These are phyloP conservation scores for Oryctolagus cuniculus DNA, from an alignment of 2,113 vertebrate genomes.

Conservation along the genomic window DNA sequence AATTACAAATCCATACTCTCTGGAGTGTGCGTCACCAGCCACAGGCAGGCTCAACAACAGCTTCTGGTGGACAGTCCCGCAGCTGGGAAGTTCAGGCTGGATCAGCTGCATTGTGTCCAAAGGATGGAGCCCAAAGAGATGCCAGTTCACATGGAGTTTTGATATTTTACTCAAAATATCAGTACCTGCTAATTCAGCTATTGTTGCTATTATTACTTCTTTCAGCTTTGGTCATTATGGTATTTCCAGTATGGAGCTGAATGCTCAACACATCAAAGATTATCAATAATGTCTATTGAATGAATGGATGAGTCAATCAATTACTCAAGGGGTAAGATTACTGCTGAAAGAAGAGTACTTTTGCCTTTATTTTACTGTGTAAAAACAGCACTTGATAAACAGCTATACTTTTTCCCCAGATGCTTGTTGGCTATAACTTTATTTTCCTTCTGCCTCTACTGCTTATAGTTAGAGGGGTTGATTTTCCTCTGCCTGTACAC, in stretches of 20 bases:
- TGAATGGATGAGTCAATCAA: not conserved
- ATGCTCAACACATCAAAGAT: not conserved
- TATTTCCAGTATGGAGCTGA: slow-evolving; percentile 38
- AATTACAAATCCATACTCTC: not conserved
- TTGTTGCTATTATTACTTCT: not conserved
- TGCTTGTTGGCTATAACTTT: not conserved
- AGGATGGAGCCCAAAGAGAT: not conserved
- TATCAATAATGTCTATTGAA: slow-evolving; percentile 39
- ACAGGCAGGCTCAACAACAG: not conserved
- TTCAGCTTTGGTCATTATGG: not conserved
- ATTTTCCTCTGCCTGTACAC: slow-evolving; percentile 20
- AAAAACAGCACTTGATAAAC: not conserved
- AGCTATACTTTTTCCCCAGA: slow-evolving; percentile 51
- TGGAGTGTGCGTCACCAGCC: not conserved
- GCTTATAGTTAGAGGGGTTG: not conserved
- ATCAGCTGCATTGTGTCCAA: not conserved
- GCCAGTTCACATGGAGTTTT: not conserved
- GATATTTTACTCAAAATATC: not conserved
- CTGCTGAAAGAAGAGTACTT: not conserved
- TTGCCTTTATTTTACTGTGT: slow-evolving; percentile 8
- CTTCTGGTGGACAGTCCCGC: not conserved
- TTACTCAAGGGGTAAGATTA: not conserved
- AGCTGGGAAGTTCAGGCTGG: not conserved
- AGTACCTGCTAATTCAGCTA: not conserved
- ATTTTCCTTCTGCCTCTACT: slow-evolving; percentile 1